Base-by-base conservation (phyloP, 2,113 vertebrate genomes). In the Xyrauchen texanus region DNA sequence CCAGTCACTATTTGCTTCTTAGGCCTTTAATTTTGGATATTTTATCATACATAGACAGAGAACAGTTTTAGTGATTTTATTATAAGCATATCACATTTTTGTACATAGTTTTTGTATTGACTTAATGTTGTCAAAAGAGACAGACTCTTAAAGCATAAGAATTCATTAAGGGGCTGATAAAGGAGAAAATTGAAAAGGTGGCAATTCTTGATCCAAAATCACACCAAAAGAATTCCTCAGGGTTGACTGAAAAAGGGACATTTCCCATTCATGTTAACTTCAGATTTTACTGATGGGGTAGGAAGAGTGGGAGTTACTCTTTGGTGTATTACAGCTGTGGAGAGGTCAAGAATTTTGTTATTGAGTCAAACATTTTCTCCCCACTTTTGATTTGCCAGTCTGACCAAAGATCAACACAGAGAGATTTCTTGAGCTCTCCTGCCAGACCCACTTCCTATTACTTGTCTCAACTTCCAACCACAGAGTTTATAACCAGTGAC, bases 371-470 rank as follows among this genome's bases (percentile, higher is more conserved):
- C 55, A 60, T 80, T 53, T 62, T 67, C 63, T 69, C 64, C 63
- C 87, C 51, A 61, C 46, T 61, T 72, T n/a, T 71, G 13, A 85
- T 84, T 80, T 61, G 58, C 71, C 60, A 61, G 78, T 84, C 71
- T 79, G 87, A 88, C 87, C 89, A 83, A 86, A 91, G 80, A 82
- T 67, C 15, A 78, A 86, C 76, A 81, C 21, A 77, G 76, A 85
- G 11, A 5, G 34, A 49, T 53, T 53, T 78, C 80, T 74, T 58
- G 88, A 85, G 83, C 87, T 89, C 89, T 88, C 79, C 85, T 90
- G 85, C 88, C 88, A 60, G 85, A 91, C 91, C 91, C 91, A 91
- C 90, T 91, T 93, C 92, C 91, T 91, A 87, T 86, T 81, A 84
- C 85, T 88, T 62, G 84, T 86, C 72, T 80, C 82, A 83, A 67